Evolutionary conservation across 1,140 invertebrate genomes (phyloP).

Genomic region (Leptopilina clavipes): DNA sequence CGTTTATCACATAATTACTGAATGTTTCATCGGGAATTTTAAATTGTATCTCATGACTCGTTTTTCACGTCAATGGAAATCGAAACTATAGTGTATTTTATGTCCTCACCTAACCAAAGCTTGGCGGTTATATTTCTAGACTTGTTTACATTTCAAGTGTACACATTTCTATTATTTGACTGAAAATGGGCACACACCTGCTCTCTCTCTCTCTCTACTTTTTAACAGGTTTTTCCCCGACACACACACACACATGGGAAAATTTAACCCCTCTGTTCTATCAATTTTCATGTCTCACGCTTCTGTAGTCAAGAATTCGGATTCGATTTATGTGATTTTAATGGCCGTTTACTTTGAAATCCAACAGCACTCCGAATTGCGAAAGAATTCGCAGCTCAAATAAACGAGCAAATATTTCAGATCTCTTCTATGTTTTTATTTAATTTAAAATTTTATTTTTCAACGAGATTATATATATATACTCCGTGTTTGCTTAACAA

Average conservation of each 20-base stretch:
- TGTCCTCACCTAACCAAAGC: slow-evolving; percentile 5
- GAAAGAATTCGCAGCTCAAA: not conserved
- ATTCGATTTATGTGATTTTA: slow-evolving; percentile 61
- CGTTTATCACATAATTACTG: not conserved
- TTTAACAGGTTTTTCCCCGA: not conserved
- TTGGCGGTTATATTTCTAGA: slow-evolving; percentile 55
- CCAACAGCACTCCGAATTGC: slow-evolving; percentile 3
- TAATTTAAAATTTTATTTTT: not conserved
- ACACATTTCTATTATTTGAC: slow-evolving; percentile 49
- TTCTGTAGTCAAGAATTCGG: slow-evolving; percentile 46
- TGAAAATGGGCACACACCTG: slow-evolving; percentile 47
- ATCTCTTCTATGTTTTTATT: not conserved
- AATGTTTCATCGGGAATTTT: not conserved
- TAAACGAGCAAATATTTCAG: not conserved
- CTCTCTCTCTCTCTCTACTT: slow-evolving; percentile 10
- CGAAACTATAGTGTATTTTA: slow-evolving; percentile 15
- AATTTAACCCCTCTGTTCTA: not conserved
- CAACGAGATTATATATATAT: not conserved
- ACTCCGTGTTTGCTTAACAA: not conserved
- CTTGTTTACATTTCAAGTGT: slow-evolving; percentile 8
- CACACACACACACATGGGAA: not conserved
- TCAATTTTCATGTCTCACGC: not conserved
- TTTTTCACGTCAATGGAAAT: slow-evolving; percentile 19
- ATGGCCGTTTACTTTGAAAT: slow-evolving; percentile 55
- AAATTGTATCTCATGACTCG: not conserved